Evolutionary conservation across 2,888 invertebrate species (phyloP).

Genomic region (Chydorus sphaericus): DNA sequence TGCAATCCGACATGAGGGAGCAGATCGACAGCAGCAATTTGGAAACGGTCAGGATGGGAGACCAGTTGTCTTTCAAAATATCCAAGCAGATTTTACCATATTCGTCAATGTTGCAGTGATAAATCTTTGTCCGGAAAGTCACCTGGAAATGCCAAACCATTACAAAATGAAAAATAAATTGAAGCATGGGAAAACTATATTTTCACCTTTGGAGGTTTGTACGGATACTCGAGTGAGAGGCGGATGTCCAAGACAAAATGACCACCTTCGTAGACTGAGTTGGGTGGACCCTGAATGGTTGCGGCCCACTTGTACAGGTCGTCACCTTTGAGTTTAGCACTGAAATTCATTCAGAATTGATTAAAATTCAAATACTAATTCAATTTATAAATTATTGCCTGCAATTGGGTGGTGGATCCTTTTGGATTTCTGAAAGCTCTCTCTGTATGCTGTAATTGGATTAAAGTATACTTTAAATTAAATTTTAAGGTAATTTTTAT

Average conservation of each 20-base stretch:
- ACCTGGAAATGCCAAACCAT: conserved; percentile 47
- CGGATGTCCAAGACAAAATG: conserved; percentile 96
- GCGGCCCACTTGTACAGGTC: conserved; percentile 96
- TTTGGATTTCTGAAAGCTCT: conserved; percentile 89
- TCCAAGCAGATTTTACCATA: conserved; percentile 97
- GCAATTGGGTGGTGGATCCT: conserved; percentile 96
- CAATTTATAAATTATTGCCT: conserved; percentile 28
- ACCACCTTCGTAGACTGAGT: conserved; percentile 95
- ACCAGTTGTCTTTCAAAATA: conserved; percentile 97
- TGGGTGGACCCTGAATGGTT: conserved; percentile 89
- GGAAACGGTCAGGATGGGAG: conserved; percentile 94
- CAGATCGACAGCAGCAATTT: conserved; percentile 95
- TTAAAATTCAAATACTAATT: neutral
- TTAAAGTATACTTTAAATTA: no score
- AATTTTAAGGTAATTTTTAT: neutral
- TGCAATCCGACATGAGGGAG: conserved; percentile 93
- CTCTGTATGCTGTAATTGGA: conserved; percentile 87
- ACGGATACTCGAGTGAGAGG: conserved; percentile 93
- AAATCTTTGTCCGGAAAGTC: conserved; percentile 89
- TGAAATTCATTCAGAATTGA: conserved; percentile 27
- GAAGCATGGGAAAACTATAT: neutral
- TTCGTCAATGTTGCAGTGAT: conserved; percentile 98
- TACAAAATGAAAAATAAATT: neutral
- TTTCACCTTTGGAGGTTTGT: conserved; percentile 87
- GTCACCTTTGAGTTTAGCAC: conserved; percentile 95